phyloP scores from a whole-genome alignment of 2,797 vertebrate species.

The Chanos chanos region DNA sequence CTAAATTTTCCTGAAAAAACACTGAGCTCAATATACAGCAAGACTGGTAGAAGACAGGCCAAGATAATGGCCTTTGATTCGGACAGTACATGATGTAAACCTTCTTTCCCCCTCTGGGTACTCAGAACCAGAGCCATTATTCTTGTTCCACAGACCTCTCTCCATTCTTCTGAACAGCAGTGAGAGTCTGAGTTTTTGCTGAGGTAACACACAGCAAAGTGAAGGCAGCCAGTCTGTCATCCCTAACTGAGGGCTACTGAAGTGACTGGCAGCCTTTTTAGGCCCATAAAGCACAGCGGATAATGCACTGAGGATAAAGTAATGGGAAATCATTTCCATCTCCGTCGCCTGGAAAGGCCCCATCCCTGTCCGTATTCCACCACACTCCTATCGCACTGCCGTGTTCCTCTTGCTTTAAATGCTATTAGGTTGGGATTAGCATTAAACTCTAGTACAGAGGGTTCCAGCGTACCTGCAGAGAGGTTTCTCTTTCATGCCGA shows the following conservation, averaged over 20 bases:
- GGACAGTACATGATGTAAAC: slow-evolving; percentile 67
- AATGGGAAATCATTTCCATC: neutral
- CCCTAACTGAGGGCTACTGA: neutral
- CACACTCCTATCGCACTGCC: neutral
- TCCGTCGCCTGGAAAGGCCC: neutral
- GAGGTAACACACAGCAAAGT: neutral
- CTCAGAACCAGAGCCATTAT: slow-evolving; percentile 60
- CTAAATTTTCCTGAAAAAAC: too few species aligned
- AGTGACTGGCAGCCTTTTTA: neutral
- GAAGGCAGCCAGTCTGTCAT: neutral
- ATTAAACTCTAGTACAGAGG: slow-evolving; percentile 10
- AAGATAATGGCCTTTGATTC: slow-evolving; percentile 62
- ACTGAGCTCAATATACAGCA: neutral
- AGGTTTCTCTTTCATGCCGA: neutral
- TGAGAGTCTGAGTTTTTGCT: too few species aligned
- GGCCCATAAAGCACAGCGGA: neutral
- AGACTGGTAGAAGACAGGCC: neutral
- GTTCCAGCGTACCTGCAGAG: neutral
- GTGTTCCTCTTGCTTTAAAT: slow-evolving; percentile 13
- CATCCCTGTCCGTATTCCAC: neutral
- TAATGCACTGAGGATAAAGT: slow-evolving; percentile 8
- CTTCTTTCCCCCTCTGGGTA: slow-evolving; percentile 40
- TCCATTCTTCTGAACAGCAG: slow-evolving; percentile 51
- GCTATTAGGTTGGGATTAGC: slow-evolving; percentile 22
- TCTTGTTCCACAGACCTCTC: slow-evolving; percentile 67